Percentiles rank a stretch among this genome's conserved stretches.
Conservation (phyloP, 2,797 vertebrate genomes). For the Gallinago solitaria region DNA sequence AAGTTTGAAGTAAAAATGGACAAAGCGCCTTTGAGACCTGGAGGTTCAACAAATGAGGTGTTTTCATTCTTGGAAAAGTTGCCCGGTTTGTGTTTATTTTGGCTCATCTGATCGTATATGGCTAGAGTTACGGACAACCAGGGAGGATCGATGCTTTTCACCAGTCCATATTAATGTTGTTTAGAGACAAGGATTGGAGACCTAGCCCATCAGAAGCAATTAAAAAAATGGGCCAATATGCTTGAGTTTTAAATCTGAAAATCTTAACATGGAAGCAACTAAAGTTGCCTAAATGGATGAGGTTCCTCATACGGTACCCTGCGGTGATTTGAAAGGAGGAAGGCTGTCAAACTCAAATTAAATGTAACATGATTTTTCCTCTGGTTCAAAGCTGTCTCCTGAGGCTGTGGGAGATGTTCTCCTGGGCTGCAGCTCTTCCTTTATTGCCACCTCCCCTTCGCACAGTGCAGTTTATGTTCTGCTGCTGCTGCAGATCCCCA, state of each 20-base stretch:
- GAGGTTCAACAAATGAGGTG: slow-evolving; percentile 60
- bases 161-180: neutral
- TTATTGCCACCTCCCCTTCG: neutral
- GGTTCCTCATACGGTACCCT: neutral
- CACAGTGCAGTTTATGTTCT: neutral
- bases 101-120: slow-evolving; percentile 6
- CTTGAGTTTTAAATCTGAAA: neutral
- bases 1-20: slow-evolving; percentile 55
- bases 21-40: slow-evolving; percentile 61
- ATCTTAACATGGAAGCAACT: neutral
- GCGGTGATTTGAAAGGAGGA: neutral
- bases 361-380: neutral
- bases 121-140: neutral
- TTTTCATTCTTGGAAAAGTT: slow-evolving; percentile 59
- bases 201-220: neutral
- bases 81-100: slow-evolving; percentile 52
- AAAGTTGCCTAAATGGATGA: neutral
- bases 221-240: neutral
- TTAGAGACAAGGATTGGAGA: neutral
- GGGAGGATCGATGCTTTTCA: slow-evolving; percentile 47
- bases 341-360: neutral
- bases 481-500: neutral
- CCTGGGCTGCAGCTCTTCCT: neutral
- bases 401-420: neutral
- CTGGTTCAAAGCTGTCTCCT: neutral